Percentiles rank a stretch among this genome's conserved stretches.
These are phyloP conservation scores for Lanius collurio DNA, from an alignment of 2,113 vertebrate species.

Conservation along the genomic window DNA sequence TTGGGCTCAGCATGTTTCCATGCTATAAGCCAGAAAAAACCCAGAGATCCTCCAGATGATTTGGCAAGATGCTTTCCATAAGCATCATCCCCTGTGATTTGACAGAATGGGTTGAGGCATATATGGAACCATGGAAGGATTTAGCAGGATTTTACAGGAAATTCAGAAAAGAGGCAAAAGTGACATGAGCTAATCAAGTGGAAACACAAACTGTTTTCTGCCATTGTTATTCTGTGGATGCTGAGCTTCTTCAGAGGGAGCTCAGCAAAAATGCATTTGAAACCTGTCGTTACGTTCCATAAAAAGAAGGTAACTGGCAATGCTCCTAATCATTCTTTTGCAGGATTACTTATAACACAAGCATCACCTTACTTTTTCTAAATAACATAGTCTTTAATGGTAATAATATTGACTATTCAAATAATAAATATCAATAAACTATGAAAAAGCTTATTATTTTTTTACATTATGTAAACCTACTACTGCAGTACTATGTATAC, in stretches of 20 bases:
- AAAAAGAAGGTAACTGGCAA: neutral
- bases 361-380: neutral
- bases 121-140: neutral
- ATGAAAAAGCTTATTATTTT: neutral
- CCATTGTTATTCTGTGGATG: neutral
- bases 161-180: neutral
- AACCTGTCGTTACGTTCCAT: neutral
- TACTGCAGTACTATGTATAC: neutral
- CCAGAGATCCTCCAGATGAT: neutral
- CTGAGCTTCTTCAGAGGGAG: neutral
- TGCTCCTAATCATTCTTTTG: neutral
- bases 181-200: neutral
- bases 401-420: neutral
- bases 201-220: conserved; percentile 23
- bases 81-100: neutral
- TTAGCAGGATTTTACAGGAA: conserved; percentile 17
- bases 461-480: neutral
- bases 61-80: neutral
- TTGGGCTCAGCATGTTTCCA: fast-evolving
- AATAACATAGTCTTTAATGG: neutral
- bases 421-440: neutral
- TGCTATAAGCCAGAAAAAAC: neutral
- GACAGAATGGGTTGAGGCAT: neutral
- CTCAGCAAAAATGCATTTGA: neutral
- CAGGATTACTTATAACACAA: neutral